Base-by-base conservation (phyloP, 2,797 vertebrate genomes). In the Tolypeutes matacus region DNA sequence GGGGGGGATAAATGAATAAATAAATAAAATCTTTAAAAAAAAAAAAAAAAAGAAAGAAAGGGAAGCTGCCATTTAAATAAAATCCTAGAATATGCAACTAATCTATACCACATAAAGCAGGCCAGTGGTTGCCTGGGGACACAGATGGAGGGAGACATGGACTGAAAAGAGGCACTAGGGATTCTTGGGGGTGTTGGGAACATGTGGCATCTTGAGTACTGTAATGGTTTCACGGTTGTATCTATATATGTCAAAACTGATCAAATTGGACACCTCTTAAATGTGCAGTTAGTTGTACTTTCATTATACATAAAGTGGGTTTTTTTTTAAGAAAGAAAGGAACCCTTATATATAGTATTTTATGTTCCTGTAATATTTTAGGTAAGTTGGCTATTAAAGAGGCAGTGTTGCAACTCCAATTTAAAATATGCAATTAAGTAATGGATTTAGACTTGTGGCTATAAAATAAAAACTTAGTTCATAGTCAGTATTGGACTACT, bases 211-310 rank as follows among this genome's bases (percentile, higher is more conserved):
- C 21, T 77, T 78, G 60, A 60, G 70, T 51, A 39, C 51, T 70
- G 15, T 34, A 53, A 60, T 72, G 42, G 5, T 70, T 94, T 23
- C 56, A 53, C 12, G 53, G n/a, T 34, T 94, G 15, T 78, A 17
- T 62, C 64, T 56, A 56, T 69, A 39, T 58, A 60, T 84, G 72
- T 90, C 81, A 94, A 72, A 84, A 62, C 34, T 85, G 23, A 75
- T 53, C 42, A 56, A 70, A 27, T 39, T 69, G 15, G 58, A 51
- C 13, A 62, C n/a, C n/a, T 53, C 80, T 86, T 80, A 80, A 49
- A 39, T 72, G 69, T 58, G 21, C 21, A 23, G 1, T 77, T 69
- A 49, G 18, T 84, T 77, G 25, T 62, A 69, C 15, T 70, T 56
- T 20, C 21, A 21, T 62, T 77, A 77, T 53, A 85, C 80, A 42